Evolutionary conservation across 2,797 vertebrate species (phyloP), one percentile per base, ranked within the genome.

Genomic region (Echeneis naucrates): DNA sequence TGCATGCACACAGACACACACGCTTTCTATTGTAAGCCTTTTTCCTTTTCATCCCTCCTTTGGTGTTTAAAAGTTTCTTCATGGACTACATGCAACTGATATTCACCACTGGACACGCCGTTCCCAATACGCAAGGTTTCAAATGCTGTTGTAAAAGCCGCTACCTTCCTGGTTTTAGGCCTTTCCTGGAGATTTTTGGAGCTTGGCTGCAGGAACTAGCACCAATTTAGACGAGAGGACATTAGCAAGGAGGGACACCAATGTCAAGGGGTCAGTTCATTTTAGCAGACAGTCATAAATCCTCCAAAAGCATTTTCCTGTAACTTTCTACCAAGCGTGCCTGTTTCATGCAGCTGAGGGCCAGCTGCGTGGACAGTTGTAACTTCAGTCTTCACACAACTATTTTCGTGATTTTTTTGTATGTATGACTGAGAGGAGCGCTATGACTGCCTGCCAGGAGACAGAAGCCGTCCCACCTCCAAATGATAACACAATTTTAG

Each of bases 21-120:
- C 42, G n/a, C 42, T 67, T 12, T 24, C 30, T 51, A 54, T 52
- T 51, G 26, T 63, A 5, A 30, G 53, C 23, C 35, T 56, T 35
- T 24, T 45, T 27, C 19, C 27, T 50, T 44, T 11, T 35, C 8
- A 1, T 54, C 27, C 26, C 3, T 38, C 30, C 12, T 61, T 27
- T 37, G 11, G 35, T 11, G 2, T 37, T 63, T 52, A 30, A 1
- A 37, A 37, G 2, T 48, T 48, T 40, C 30, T 21, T 44, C 5
- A 10, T 7, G 45, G 21, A n/a, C n/a, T n/a, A n/a, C n/a, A n/a
- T n/a, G n/a, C n/a, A n/a, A n/a, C n/a, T n/a, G n/a, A n/a, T n/a
- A n/a, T n/a, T 44, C 16, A 14, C 1, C 8, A 10, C 2, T 19
- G 4, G 48, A 13, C 24, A 8, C 40, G 19, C 54, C 24, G 21